These are phyloP conservation scores for Dendrolimus kikuchii DNA, from an alignment of 1,140 invertebrate species.

Conservation along the genomic window DNA sequence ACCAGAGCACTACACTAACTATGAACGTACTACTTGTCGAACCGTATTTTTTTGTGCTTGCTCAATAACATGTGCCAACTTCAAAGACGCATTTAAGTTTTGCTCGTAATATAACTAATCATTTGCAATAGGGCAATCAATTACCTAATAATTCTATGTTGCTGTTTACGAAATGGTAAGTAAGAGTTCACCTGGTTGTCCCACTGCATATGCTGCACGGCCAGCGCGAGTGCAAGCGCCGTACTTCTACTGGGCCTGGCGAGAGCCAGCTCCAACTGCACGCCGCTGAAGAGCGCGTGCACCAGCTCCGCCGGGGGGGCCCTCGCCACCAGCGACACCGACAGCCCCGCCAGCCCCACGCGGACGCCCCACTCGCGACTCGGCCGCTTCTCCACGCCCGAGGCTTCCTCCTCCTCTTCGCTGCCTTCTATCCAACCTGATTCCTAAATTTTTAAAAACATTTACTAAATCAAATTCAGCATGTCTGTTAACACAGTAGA, in stretches of 20 bases:
- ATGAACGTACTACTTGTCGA: too few relatives aligned
- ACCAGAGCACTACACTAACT: too few relatives aligned
- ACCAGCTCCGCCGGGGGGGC: slow-evolving; percentile 88
- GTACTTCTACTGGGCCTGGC: slow-evolving; percentile 45
- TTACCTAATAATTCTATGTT: too few relatives aligned
- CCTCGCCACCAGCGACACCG: slow-evolving; percentile 88
- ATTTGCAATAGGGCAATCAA: too few relatives aligned
- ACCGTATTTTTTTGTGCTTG: too few relatives aligned
- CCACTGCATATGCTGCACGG: slow-evolving; percentile 87
- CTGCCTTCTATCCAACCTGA: slow-evolving; percentile 25
- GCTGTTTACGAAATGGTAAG: too few relatives aligned
- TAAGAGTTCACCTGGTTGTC: slow-evolving; percentile 82
- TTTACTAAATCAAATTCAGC: too few relatives aligned
- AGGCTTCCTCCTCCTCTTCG: slow-evolving; percentile 4
- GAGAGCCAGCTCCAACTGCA: slow-evolving; percentile 78
- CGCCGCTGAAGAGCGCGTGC: slow-evolving; percentile 83
- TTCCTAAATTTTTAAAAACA: slow-evolving; percentile 10
- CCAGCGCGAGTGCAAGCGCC: slow-evolving; percentile 76
- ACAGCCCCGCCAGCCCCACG: slow-evolving; percentile 81
- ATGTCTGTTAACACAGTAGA: too few relatives aligned
- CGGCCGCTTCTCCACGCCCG: not conserved
- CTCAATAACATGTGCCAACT: too few relatives aligned
- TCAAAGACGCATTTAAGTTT: too few relatives aligned
- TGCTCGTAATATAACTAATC: too few relatives aligned
- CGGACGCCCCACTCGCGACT: slow-evolving; percentile 74